These are phyloP conservation scores for Meliscaeva auricollis DNA, from an alignment of 2,888 invertebrate species.

Conservation along the genomic window DNA sequence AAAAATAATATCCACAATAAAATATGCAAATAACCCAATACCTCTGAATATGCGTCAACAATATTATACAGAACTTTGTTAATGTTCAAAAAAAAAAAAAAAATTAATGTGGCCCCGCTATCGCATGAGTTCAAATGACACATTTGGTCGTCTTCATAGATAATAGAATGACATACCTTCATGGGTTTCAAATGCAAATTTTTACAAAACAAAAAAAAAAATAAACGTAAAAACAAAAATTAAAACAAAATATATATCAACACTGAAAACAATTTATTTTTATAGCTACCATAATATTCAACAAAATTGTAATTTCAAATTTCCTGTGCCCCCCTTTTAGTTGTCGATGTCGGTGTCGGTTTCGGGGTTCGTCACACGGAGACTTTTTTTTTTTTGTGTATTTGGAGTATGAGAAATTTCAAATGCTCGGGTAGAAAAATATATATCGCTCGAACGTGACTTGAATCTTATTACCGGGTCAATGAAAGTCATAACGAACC, in stretches of 20 bases:
- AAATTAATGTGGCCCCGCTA: too few species aligned
- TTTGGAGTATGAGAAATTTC: slow-evolving; percentile 61
- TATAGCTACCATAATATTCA: slow-evolving; percentile 56
- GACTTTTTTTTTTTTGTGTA: slow-evolving; percentile 13
- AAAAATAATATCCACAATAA: neutral
- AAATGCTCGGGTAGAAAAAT: slow-evolving; percentile 63
- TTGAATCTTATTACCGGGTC: slow-evolving; percentile 69
- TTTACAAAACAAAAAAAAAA: too few species aligned
- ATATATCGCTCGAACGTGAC: slow-evolving; percentile 73
- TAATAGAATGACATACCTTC: slow-evolving; percentile 35
- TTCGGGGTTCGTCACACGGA: slow-evolving; percentile 8
- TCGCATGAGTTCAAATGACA: slow-evolving; percentile 44
- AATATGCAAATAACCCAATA: neutral
- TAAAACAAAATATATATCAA: slow-evolving; percentile 30
- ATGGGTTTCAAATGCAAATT: slow-evolving; percentile 52
- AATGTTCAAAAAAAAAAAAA: neutral
- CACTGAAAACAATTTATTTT: slow-evolving; percentile 60
- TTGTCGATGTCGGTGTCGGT: slow-evolving; percentile 30
- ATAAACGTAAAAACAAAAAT: slow-evolving; percentile 30
- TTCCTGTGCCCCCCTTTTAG: slow-evolving; percentile 49
- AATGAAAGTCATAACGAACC: slow-evolving; percentile 71
- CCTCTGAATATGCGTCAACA: neutral
- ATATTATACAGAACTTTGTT: neutral
- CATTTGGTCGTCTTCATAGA: slow-evolving; percentile 45
- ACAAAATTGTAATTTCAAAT: slow-evolving; percentile 74